Conservation (phyloP, 2,797 vertebrate genomes). For the Xenentodon cancila region DNA sequence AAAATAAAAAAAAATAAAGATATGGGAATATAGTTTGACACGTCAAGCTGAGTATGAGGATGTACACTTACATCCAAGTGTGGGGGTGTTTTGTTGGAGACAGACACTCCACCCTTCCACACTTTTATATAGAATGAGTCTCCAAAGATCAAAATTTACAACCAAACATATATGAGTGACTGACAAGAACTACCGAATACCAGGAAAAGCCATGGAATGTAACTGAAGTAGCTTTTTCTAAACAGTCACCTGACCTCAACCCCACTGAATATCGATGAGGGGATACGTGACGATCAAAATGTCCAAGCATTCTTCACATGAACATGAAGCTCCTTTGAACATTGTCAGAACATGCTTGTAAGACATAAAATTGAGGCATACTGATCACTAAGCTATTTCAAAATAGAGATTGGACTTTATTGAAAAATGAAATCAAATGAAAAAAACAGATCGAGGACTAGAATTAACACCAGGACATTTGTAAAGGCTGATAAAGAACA, state of each 20-base stretch:
- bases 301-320: background rate
- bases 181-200: background rate
- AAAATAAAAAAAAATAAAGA: too few species aligned
- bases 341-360: too few species aligned
- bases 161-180: constrained; percentile 2
- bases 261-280: constrained; percentile 10
- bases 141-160: constrained; percentile 1
- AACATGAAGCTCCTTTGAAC: background rate
- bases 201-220: constrained; percentile 4
- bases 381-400: too few species aligned
- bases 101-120: background rate
- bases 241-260: background rate
- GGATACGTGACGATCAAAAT: background rate
- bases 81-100: background rate
- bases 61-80: background rate
- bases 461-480: fast-evolving
- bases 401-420: too few species aligned
- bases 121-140: background rate
- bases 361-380: too few species aligned
- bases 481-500: background rate
- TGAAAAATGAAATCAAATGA: background rate
- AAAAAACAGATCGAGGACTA: background rate
- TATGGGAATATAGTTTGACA: background rate
- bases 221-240: constrained; percentile 1
- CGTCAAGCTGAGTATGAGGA: background rate